phyloP scores from a whole-genome alignment of 2,797 vertebrate species.

The Eulemur mongoz region DNA sequence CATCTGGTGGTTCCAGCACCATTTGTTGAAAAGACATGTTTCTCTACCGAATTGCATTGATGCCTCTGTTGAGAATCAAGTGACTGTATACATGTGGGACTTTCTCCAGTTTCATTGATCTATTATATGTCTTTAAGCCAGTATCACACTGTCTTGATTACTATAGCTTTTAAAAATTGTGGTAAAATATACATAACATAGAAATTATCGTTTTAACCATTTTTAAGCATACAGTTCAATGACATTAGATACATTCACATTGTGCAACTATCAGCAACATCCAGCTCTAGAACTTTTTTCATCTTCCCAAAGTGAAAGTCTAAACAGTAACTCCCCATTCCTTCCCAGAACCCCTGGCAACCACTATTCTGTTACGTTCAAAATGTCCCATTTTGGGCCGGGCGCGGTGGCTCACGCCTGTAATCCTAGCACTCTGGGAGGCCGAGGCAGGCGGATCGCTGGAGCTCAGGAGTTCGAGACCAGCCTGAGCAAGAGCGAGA shows the following conservation, averaged over 20 bases:
- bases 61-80: slow-evolving; percentile 18
- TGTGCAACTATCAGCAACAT: neutral
- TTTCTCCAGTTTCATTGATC: neutral
- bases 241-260: neutral
- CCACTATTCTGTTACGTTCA: neutral
- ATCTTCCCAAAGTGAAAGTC: neutral
- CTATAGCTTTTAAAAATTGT: neutral
- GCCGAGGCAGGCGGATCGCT: too few species aligned
- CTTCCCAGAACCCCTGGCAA: neutral
- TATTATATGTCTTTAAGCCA: neutral
- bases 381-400: too few species aligned
- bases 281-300: neutral
- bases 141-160: neutral
- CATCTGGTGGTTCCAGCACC: neutral
- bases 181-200: neutral
- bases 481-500: too few species aligned
- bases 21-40: neutral
- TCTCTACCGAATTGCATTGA: neutral
- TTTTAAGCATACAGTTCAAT: neutral
- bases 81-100: neutral
- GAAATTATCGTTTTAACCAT: neutral
- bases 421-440: too few species aligned
- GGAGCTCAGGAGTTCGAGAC: too few species aligned
- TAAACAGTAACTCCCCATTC: neutral
- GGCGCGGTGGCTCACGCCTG: too few species aligned